These are phyloP conservation scores for Lithophane ornitopus DNA, from an alignment of 2,888 invertebrate species.

Conservation along the genomic window DNA sequence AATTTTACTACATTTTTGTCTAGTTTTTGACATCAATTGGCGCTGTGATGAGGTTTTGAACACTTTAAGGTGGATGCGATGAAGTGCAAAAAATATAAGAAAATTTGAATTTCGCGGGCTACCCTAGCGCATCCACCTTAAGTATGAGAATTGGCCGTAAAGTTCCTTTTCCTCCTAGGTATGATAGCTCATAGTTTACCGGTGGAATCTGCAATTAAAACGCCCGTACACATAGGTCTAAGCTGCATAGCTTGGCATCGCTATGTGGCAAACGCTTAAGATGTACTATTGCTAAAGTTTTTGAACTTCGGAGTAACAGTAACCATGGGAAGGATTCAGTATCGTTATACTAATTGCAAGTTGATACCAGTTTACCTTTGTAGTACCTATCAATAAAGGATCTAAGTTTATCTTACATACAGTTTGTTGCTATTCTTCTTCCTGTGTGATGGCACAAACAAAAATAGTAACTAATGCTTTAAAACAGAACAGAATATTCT, in stretches of 20 bases:
- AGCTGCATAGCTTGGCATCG: background rate
- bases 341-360: background rate
- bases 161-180: background rate
- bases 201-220: background rate
- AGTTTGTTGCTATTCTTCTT: background rate
- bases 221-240: background rate
- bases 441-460: background rate
- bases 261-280: background rate
- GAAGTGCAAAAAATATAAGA: too few relatives aligned
- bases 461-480: background rate
- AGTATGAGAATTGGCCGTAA: too few relatives aligned
- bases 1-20: background rate
- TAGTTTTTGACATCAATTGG: background rate
- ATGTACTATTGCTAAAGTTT: background rate
- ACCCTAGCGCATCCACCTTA: too few relatives aligned
- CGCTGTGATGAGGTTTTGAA: background rate
- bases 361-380: background rate
- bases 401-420: background rate
- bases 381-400: background rate
- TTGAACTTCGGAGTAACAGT: background rate
- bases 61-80: too few relatives aligned
- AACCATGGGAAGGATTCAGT: background rate
- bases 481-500: background rate
- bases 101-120: too few relatives aligned
- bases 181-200: background rate